Evolutionary conservation across 2,888 invertebrate genomes (phyloP).

Genomic region (Acholoe squamosa): DNA sequence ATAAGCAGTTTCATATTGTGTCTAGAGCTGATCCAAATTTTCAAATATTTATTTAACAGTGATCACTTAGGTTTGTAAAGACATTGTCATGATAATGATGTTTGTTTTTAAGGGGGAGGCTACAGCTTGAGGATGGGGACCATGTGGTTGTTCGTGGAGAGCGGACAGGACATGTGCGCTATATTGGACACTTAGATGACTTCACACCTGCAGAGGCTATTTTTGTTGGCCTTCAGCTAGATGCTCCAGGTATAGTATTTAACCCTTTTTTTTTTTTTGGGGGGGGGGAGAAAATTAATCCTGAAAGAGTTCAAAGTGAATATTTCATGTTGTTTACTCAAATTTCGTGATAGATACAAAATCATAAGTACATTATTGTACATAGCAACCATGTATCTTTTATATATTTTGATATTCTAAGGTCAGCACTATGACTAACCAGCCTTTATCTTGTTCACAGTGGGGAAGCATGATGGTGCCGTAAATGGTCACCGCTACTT

Average conservation of each 20-base stretch:
- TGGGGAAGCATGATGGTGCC: constrained; percentile 78
- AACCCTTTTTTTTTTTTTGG: not conserved
- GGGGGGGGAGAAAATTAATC: no score
- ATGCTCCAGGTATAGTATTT: constrained; percentile 75
- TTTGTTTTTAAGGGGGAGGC: not conserved
- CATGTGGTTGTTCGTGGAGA: constrained; percentile 78
- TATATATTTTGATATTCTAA: no score
- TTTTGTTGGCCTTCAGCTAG: constrained; percentile 79
- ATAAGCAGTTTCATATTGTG: no score
- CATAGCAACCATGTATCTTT: no score
- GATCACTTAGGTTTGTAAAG: no score
- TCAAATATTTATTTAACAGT: no score
- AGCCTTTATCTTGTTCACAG: constrained; percentile 69
- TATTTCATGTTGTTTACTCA: no score
- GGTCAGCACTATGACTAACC: no score
- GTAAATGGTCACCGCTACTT: constrained; percentile 78
- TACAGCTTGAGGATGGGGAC: constrained; percentile 77
- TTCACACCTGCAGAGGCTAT: constrained; percentile 75
- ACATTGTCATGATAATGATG: not conserved
- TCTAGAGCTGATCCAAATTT: no score
- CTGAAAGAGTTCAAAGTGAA: no score
- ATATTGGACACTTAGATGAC: constrained; percentile 80
- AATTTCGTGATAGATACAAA: no score
- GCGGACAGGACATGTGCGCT: constrained; percentile 77
- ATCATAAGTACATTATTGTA: no score